Base-by-base conservation (phyloP, 2,888 invertebrate species). In the Xanthorhoe designata region DNA sequence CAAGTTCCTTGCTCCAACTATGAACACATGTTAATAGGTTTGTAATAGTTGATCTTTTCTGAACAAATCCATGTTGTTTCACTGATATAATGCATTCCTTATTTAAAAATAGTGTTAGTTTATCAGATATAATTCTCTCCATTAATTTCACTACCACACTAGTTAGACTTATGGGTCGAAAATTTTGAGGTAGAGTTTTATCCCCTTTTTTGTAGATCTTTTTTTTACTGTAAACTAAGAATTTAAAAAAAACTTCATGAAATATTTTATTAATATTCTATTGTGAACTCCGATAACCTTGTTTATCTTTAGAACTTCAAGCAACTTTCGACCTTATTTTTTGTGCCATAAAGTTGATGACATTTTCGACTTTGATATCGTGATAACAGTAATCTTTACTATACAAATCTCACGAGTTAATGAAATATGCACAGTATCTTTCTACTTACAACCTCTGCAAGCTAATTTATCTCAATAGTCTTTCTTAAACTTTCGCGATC, bases 251-350 rank as follows among this genome's bases (percentile, higher is more conserved):
- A 8, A 18, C 38, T 45, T 45, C 15, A 15, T 1, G 15, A 47
- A 47, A 7, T 42, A 9, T 0, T 35, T 15, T 47, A 13, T 0
- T 3, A 24, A 32, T 6, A 7, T 19, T 42, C 18, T 15, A 3
- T 9, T 55, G 19, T 19, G n/a, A 18, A 3, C 19, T 38, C 7
- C 47, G 56, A 47, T 56, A 56, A 47, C 45, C 56, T 56, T 47
- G 10, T 9, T 10, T 7, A n/a, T 19, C 19, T 2, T 6, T 4
- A 2, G 38, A 24, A 15, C 45, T 45, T 5, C 56, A 47, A 45
- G 56, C 19, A n/a, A 51, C 10, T 51, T 51, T 51, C 24, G n/a
- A n/a, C 51, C 1, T 51, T n/a, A 51, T 6, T 13, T 24, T 24
- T 1, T 5, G 24, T 2, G 9, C 4, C n/a, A 3, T 24, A 51